A percentile compares a stretch with the other conserved stretches of the same genome.
Conservation (phyloP, 2,888 invertebrate genomes). For the Sinopyrophorus schimmeli region DNA sequence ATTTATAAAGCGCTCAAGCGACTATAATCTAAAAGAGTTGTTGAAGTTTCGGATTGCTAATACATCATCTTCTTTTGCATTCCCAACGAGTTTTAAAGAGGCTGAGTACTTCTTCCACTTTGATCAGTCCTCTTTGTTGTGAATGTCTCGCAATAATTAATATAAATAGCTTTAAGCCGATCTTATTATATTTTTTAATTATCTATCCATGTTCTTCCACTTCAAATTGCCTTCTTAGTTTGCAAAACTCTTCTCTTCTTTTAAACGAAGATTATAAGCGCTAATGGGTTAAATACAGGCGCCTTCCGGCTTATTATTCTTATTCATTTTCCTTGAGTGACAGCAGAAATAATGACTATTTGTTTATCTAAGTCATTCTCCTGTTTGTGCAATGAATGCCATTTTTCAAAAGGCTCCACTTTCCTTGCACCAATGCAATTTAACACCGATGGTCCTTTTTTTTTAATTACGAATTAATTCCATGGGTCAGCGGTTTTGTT, state of each 20-base stretch:
- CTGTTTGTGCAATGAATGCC: too few relatives aligned
- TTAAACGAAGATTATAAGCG: too few relatives aligned
- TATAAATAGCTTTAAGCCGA: constrained; percentile 25
- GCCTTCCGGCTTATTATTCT: constrained; percentile 22
- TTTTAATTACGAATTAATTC: too few relatives aligned
- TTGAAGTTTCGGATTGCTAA: constrained; percentile 13
- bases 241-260: too few relatives aligned
- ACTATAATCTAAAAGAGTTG: constrained; percentile 14
- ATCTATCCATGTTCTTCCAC: constrained; percentile 2
- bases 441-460: too few relatives aligned
- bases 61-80: constrained; percentile 17
- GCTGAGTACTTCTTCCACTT: constrained; percentile 2
- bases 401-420: too few relatives aligned
- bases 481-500: too few relatives aligned
- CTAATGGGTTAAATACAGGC: constrained; percentile 11
- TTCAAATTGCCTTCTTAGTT: too few relatives aligned
- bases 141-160: constrained; percentile 19
- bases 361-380: too few relatives aligned
- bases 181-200: constrained; percentile 23
- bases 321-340: constrained; percentile 11
- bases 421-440: too few relatives aligned
- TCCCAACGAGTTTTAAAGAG: constrained; percentile 6
- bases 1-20: constrained; percentile 13
- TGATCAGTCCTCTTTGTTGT: constrained; percentile 18
- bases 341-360: too few relatives aligned